Percentiles rank a stretch among this genome's conserved stretches.
phyloP scores from a whole-genome alignment of 2,797 vertebrate species.

The Gallinago nigripennis region DNA sequence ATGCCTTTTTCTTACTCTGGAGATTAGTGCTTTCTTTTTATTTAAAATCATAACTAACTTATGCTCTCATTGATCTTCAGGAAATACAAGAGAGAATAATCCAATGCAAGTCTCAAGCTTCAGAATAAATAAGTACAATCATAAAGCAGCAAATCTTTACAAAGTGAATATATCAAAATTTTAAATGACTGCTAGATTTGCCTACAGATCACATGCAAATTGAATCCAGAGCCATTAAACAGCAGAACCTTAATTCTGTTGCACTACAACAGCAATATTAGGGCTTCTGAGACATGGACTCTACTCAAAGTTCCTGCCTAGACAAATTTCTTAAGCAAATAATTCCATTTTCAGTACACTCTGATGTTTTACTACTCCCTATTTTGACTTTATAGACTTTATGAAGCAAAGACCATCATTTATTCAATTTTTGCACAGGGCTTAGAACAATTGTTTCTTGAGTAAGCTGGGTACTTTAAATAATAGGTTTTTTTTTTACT shows the following conservation, averaged over 20 bases:
- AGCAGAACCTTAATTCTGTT: not conserved
- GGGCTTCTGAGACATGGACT: not conserved
- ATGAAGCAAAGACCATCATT: not conserved
- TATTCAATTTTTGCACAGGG: not conserved
- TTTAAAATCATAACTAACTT: not conserved
- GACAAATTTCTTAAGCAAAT: not conserved
- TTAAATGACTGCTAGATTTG: not conserved
- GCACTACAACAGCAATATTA: not conserved
- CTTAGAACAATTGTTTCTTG: not conserved
- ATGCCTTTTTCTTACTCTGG: not conserved
- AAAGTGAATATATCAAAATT: not conserved
- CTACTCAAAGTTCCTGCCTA: not conserved
- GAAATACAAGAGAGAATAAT: not conserved
- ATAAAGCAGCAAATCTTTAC: not conserved
- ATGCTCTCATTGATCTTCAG: not conserved
- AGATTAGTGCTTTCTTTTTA: not conserved
- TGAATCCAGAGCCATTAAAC: not conserved
- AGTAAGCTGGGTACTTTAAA: not conserved
- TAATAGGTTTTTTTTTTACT: not conserved
- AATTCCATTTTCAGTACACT: not conserved
- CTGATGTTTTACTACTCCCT: not conserved
- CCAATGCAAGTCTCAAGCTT: not conserved
- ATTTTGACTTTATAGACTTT: not conserved
- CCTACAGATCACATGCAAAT: not conserved
- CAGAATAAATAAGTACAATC: not conserved